These are phyloP conservation scores for Scaptomyza graminum DNA, from an alignment of 1,140 invertebrate species.

Conservation along the genomic window DNA sequence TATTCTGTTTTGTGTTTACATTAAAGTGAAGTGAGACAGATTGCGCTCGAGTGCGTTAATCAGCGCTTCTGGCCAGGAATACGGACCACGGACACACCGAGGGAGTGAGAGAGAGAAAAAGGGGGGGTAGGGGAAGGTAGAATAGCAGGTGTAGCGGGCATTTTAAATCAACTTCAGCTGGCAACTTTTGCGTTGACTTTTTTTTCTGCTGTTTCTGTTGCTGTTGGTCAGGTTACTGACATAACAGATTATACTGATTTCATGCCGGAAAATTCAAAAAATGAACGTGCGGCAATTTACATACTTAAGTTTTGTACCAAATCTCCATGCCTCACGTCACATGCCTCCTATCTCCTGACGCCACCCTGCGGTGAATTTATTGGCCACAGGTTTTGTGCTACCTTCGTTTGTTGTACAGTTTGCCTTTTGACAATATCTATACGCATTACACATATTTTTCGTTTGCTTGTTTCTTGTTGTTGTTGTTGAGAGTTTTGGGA, in stretches of 20 bases:
- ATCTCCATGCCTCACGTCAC: not conserved
- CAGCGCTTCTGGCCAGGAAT: slow-evolving; percentile 68
- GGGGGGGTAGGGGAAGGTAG: not conserved
- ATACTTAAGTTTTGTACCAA: slow-evolving; percentile 68
- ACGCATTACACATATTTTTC: slow-evolving; percentile 16
- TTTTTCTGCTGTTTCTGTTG: slow-evolving; percentile 30
- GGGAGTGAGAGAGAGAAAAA: not conserved
- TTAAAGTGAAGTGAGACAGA: slow-evolving; percentile 80
- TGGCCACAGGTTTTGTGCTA: slow-evolving; percentile 77
- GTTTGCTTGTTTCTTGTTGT: slow-evolving; percentile 11
- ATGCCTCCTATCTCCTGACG: not conserved
- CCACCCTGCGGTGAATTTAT: slow-evolving; percentile 52
- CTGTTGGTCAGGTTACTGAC: slow-evolving; percentile 34
- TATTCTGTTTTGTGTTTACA: slow-evolving; percentile 82
- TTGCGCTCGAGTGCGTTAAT: slow-evolving; percentile 81
- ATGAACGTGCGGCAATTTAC: slow-evolving; percentile 81
- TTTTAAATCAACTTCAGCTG: slow-evolving; percentile 62
- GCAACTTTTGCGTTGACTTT: slow-evolving; percentile 64
- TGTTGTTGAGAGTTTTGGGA: slow-evolving; percentile 56
- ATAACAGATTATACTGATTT: slow-evolving; percentile 81
- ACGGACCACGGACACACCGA: slow-evolving; percentile 17
- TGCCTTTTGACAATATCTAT: slow-evolving; percentile 58
- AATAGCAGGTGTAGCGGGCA: slow-evolving; percentile 4
- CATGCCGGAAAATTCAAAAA: slow-evolving; percentile 81
- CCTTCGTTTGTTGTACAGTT: slow-evolving; percentile 77